These are phyloP conservation scores for Epirrita christyi DNA, from an alignment of 2,888 invertebrate genomes.

Conservation along the genomic window DNA sequence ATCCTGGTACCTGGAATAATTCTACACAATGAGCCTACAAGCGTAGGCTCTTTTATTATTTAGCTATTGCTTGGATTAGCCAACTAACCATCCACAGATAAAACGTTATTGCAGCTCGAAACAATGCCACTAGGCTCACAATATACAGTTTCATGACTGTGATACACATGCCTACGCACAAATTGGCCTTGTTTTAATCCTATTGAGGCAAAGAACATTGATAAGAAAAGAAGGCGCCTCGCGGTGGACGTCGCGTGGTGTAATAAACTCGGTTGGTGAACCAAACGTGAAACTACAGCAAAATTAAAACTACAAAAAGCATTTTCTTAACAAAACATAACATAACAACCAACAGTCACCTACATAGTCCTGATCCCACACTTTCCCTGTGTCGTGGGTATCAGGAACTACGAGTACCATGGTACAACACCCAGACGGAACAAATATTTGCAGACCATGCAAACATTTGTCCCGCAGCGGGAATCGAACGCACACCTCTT, in stretches of 20 bases:
- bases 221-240: slow-evolving; percentile 5
- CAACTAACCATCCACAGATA: neutral
- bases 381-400: no score
- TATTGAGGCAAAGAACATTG: slow-evolving; percentile 10
- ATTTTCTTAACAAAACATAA: no score
- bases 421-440: no score
- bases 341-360: no score
- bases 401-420: no score
- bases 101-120: neutral
- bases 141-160: slow-evolving; percentile 14
- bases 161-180: slow-evolving; percentile 2
- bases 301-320: no score
- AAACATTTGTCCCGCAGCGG: no score
- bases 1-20: no score
- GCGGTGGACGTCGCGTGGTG: neutral
- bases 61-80: neutral
- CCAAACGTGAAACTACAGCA: no score
- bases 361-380: no score
- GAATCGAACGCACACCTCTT: no score
- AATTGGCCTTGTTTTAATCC: slow-evolving; percentile 23
- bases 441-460: no score
- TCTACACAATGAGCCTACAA: neutral
- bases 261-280: neutral
- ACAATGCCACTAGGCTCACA: slow-evolving; percentile 4
- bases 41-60: neutral